Conservation (phyloP, 2,888 invertebrate species). For the Amphimallon solstitiale region DNA sequence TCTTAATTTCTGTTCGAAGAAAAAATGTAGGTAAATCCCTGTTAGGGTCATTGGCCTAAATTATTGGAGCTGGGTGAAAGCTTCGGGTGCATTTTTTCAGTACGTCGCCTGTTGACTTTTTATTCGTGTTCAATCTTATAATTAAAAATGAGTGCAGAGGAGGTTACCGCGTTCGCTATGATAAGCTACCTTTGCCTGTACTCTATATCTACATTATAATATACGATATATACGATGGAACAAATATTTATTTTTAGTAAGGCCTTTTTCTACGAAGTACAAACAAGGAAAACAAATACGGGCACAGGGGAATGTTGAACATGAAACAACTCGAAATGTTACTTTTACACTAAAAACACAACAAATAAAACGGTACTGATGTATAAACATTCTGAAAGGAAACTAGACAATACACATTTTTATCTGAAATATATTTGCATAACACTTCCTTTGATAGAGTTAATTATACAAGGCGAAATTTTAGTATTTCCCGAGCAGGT, state of each 20-base stretch:
- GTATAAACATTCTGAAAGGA: constrained; percentile 17
- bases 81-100: constrained; percentile 10
- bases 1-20: not conserved
- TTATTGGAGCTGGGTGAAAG: constrained; percentile 28
- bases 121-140: constrained; percentile 25
- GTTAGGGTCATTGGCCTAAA: constrained; percentile 17
- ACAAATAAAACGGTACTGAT: constrained; percentile 18
- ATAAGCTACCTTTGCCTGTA: not conserved
- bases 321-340: constrained; percentile 18
- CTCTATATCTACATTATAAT: too few species aligned
- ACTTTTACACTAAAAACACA: constrained; percentile 25
- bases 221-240: constrained; percentile 10
- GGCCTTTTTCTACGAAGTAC: constrained; percentile 12
- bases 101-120: constrained; percentile 7
- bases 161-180: not conserved
- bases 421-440: not conserved
- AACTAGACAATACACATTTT: too few species aligned
- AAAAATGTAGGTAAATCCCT: constrained; percentile 26
- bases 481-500: too few species aligned
- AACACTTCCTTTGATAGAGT: not conserved
- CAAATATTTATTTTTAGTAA: constrained; percentile 27
- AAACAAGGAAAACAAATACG: constrained; percentile 29
- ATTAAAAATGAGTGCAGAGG: constrained; percentile 27
- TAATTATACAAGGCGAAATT: too few species aligned
- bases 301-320: constrained; percentile 18